Base-by-base conservation (phyloP, 1,140 invertebrate species). In the Cotesia typhae region DNA sequence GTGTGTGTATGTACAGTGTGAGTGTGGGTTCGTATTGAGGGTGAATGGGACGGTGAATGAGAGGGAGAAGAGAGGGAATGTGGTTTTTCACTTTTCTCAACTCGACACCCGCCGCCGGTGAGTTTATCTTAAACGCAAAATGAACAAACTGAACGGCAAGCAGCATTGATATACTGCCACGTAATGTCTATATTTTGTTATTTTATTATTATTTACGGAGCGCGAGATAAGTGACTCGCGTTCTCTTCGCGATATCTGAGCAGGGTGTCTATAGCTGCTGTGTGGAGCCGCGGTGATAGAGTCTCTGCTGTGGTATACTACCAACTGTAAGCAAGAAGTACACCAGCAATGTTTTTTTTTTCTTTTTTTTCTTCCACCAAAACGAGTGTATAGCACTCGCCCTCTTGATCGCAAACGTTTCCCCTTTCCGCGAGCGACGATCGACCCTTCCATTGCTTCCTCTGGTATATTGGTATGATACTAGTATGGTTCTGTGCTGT, bases 41-140 rank as follows among this genome's bases (percentile, higher is more conserved):
- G 28, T 6, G 10, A 4, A 35, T 28, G 20, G 20, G 28, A 61
- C 28, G 28, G 28, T 28, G n/a, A n/a, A n/a, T 28, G 3, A 36
- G 35, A 55, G 12, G 41, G 17, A 10, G 51, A 37, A 7, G 57
- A 57, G 37, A 36, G 35, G 2, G 36, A 65, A 41, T 7, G n/a
- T n/a, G 20, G 66, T 59, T 68, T 37, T 68, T 68, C 52, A 68
- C 66, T 68, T 68, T 68, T 68, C 52, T 51, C 35, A 4, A 61
- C 20, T 51, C 60, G 17, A 51, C 38, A 53, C 59, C 59, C 37
- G 20, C 28, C 63, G 41, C 41, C 41, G 41, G 41, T 57, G 76
- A 80, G 80, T 81, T 82, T 81, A 82, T 82, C 81, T 81, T 79
- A 77, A 81, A 77, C 74, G 75, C 63, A 71, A 73, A 76, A 70